Evolutionary conservation across 2,888 invertebrate species (phyloP).

Genomic region (Heliconius cydno): DNA sequence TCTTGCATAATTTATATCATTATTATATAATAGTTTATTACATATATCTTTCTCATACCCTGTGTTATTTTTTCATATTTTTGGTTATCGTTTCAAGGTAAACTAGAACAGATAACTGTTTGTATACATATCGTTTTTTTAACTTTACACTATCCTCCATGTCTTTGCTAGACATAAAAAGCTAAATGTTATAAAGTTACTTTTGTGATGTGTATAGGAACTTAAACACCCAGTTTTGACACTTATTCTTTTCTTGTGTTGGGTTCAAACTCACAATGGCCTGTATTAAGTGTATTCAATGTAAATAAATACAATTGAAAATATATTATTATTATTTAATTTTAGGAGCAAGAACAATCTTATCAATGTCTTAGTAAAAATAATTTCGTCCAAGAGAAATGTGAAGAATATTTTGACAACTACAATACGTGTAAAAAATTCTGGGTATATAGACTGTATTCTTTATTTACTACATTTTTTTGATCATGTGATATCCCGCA

Average conservation of each 20-base stretch:
- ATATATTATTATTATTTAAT: neutral
- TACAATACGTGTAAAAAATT: conserved; percentile 91
- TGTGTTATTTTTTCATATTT: neutral
- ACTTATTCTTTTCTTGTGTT: too few relatives aligned
- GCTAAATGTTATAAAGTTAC: too few relatives aligned
- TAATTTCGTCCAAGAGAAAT: conserved; percentile 86
- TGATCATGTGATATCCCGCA: neutral
- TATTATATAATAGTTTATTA: conserved; percentile 14
- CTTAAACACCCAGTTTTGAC: too few relatives aligned
- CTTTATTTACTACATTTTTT: neutral
- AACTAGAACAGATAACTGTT: neutral
- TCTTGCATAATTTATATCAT: neutral
- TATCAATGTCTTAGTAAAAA: conserved; percentile 88
- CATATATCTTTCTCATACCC: neutral
- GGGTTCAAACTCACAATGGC: too few relatives aligned
- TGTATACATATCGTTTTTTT: neutral
- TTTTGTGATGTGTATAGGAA: too few relatives aligned
- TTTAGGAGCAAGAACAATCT: conserved; percentile 88
- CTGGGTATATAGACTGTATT: conserved; percentile 85
- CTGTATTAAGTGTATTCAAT: too few relatives aligned
- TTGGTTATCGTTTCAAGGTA: neutral
- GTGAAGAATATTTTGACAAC: conserved; percentile 87
- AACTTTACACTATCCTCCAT: too few relatives aligned
- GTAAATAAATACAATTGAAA: neutral
- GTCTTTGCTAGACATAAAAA: too few relatives aligned